Base-by-base conservation (phyloP, 2,113 vertebrate species). In the Beaufortia kweichowensis region DNA sequence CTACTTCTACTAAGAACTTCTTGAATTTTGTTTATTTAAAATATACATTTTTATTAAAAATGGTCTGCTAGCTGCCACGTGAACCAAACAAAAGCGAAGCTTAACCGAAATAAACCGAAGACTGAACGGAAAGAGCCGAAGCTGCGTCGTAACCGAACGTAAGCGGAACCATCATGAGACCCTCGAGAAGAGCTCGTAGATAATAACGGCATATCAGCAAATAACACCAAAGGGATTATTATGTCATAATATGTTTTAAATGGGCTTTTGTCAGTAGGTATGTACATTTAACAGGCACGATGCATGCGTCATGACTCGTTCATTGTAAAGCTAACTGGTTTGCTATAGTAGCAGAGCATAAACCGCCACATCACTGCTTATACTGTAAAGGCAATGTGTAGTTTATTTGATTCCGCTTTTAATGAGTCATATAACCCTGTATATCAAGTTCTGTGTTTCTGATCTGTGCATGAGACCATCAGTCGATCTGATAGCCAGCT, bases 271-370 rank as follows among this genome's bases (percentile, higher is more conserved):
- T 43, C 23, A 59, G 55, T 59, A 43, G 69, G 69, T 71, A 71
- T 43, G 69, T 57, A 57, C 14, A 59, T 6, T 21, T 10, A 59
- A 41, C 14, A 24, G 23, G 11, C 3, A 10, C 3, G 35, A 70
- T 41, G 23, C 6, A 24, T 69, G 33, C 53, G 28, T 0, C 26
- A 67, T n/a, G 8, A n/a, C 9, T 29, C 65, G 23, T 26, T 26
- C 24, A 46, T 6, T 15, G n/a, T 23, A 19, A 28, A 3, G 69
- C 53, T 59, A 56, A 70, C 19, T 21, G 31, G 24, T 35, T 71
- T 43, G 69, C 55, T 71, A 35, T 57, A 53, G 21, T 24, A 71
- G 21, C 68, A 71, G 68, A 8, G 10, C 9, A 59, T 59, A 19
- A 33, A 21, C 29, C 56, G n/a, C 29, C 29, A 56, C n/a, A 35